phyloP scores from a whole-genome alignment of 2,797 vertebrate genomes.

The Iguana delicatissima region DNA sequence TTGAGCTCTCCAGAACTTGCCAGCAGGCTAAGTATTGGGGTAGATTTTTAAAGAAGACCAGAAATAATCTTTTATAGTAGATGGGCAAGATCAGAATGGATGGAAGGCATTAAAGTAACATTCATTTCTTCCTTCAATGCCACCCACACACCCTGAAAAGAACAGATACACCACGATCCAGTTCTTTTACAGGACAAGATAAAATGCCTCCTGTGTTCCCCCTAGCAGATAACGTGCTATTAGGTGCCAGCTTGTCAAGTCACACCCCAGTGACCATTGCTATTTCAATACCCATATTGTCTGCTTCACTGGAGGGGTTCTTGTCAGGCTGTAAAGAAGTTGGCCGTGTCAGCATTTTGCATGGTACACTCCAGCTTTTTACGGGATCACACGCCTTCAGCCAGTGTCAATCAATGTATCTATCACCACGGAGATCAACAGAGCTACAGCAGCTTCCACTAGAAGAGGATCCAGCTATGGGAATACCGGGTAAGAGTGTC shows the following conservation, averaged over 20 bases:
- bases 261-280: not conserved
- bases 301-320: slow-evolving; percentile 5
- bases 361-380: not conserved
- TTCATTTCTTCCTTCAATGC: slow-evolving; percentile 24
- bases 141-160: not conserved
- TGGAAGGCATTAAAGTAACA: slow-evolving; percentile 18
- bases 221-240: slow-evolving; percentile 51
- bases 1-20: no score
- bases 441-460: not conserved
- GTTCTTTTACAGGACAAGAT: slow-evolving; percentile 55
- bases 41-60: no score
- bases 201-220: not conserved
- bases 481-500: not conserved
- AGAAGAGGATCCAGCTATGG: not conserved
- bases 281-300: slow-evolving; percentile 54
- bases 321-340: not conserved
- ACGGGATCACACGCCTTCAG: not conserved
- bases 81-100: slow-evolving; percentile 7
- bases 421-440: not conserved
- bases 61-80: not conserved
- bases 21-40: no score
- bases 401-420: not conserved
- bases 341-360: slow-evolving; percentile 32
- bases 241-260: not conserved
- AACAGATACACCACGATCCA: slow-evolving; percentile 44